Base-by-base conservation (phyloP, 37 sponge, comb jelly and placozoan species). In the Agelas oroides region DNA sequence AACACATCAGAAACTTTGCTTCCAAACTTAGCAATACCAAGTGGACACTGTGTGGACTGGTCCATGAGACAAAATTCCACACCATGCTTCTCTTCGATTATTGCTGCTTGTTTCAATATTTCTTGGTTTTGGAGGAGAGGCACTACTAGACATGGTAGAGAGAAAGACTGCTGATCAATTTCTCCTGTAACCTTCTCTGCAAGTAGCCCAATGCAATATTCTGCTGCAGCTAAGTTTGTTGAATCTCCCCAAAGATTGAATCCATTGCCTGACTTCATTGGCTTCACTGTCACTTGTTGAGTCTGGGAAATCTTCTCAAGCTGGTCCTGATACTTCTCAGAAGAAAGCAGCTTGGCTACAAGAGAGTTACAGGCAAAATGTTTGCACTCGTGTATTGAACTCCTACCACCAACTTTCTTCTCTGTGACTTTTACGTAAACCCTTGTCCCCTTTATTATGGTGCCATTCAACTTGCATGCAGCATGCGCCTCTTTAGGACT, bases 291-390 rank as follows among this genome's bases (percentile, higher is more conserved):
- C 31, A 67, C 68, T 31, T 67, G 68, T 2, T 67, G 68, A 2
- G 27, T 30, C 30, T 24, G 19, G 33, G 12, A 2, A 19, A 67
- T 30, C 33, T 30, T 67, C 38, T 55, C 60, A 31, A 55, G 58
- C 34, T 57, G 11, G 15, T 36, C 31, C 1, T 52, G n/a, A 30
- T 36, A 59, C 61, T 57, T 6, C 8, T 46, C 8, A 20, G 30
- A 33, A 2, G 23, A 57, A 14, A 57, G 55, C 2, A 76, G 54
- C 33, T 6, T 25, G 55, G 60, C 58, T 31, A 76, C 77, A 20
- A 76, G 77, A 59, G 59, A 76, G 23, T n/a, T 12, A 35, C 59
- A 76, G 32, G 30, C 60, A 67, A 67, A 30, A 11, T 12, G 33
- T 31, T 31, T 67, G 33, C 33, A 31, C 68, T 67, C 68, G 27